A percentile compares a stretch with the other conserved stretches of the same genome.
Evolutionary conservation across 2,888 invertebrate species (phyloP).

Genomic region (Scrobipalpa atriplicella): DNA sequence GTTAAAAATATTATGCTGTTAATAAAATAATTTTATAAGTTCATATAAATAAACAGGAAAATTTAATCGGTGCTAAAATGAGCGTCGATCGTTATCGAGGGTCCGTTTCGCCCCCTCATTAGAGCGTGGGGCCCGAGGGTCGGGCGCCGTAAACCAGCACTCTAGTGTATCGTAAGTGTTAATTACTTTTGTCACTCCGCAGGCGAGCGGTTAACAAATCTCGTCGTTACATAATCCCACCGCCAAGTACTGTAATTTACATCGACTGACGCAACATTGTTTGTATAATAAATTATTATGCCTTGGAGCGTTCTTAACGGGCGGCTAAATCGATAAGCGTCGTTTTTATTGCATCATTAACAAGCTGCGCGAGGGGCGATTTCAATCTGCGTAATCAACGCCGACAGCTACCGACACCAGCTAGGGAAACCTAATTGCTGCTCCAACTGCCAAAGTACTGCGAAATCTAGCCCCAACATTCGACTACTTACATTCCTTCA

Average conservation of each 20-base stretch:
- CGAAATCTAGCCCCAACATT: too few relatives aligned
- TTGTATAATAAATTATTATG: conserved; percentile 76
- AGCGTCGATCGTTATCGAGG: conserved; percentile 61
- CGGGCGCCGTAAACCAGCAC: conserved; percentile 67
- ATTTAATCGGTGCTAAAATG: conserved; percentile 54
- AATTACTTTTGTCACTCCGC: conserved; percentile 78
- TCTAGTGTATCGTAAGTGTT: conserved; percentile 77
- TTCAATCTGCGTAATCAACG: conserved; percentile 78
- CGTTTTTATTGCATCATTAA: conserved; percentile 81
- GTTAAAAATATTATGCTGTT: neutral
- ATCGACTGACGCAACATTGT: conserved; percentile 71
- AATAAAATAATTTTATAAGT: conserved; percentile 19
- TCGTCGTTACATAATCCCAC: conserved; percentile 67
- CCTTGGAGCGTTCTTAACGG: conserved; percentile 73
- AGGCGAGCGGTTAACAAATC: conserved; percentile 74
- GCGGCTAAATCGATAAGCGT: conserved; percentile 76
- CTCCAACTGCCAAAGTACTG: conserved; percentile 44
- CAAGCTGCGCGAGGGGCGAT: conserved; percentile 72
- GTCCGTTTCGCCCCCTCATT: conserved; percentile 60
- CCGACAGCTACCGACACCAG: conserved; percentile 49
- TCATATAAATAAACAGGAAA: conserved; percentile 38
- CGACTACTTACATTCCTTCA: conserved; percentile 8
- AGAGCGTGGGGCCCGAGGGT: conserved; percentile 62
- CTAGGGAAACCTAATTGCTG: conserved; percentile 54
- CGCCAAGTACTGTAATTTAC: conserved; percentile 71